Percentiles rank a stretch among this genome's conserved stretches.
Evolutionary conservation across 2,113 vertebrate genomes (phyloP).

Genomic region (Larimichthys polyactis): DNA sequence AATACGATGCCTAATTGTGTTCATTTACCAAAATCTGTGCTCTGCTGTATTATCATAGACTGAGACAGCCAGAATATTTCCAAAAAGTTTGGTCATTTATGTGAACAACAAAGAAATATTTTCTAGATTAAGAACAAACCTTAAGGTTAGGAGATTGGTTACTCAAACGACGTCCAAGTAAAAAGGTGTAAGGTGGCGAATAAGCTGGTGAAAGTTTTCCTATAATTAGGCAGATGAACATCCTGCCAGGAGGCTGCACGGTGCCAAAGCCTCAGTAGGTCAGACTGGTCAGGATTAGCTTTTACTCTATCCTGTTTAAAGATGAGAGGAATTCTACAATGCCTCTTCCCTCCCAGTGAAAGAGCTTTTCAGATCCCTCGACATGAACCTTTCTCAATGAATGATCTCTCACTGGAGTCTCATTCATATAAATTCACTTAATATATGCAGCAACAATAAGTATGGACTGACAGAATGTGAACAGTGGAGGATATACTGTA

Average conservation of each 20-base stretch:
- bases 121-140: neutral
- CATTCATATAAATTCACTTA: constrained; percentile 5
- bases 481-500: neutral
- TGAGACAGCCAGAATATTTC: neutral
- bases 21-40: neutral
- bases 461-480: neutral
- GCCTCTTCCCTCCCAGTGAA: neutral
- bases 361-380: constrained; percentile 7
- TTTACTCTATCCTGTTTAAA: constrained; percentile 50
- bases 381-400: constrained; percentile 28
- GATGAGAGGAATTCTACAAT: constrained; percentile 10
- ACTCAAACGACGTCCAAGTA: neutral
- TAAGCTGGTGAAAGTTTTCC: constrained; percentile 5
- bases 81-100: neutral
- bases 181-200: constrained; percentile 14
- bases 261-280: constrained; percentile 36
- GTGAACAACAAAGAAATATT: neutral
- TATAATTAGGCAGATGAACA: constrained; percentile 20
- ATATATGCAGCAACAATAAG: neutral
- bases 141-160: neutral
- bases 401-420: neutral
- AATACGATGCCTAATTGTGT: neutral
- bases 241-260: neutral
- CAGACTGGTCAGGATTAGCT: constrained; percentile 42
- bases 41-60: neutral